Conservation (phyloP, 2,797 vertebrate genomes). For the Neopelma chrysocephalum region DNA sequence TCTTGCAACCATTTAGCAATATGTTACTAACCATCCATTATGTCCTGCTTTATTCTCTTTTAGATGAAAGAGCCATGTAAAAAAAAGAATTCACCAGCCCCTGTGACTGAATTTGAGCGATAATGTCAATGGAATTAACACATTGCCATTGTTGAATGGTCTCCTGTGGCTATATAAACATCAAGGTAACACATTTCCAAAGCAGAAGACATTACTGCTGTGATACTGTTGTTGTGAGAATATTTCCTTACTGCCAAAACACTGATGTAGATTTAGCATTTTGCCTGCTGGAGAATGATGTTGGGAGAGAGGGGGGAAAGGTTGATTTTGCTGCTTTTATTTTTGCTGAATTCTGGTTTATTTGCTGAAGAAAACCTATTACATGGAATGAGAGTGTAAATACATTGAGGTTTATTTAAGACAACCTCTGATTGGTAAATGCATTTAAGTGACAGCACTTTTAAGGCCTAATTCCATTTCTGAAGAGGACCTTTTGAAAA, state of each 20-base stretch:
- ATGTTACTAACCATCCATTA: slow-evolving; percentile 55
- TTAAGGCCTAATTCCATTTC: neutral
- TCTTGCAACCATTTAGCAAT: slow-evolving; percentile 22
- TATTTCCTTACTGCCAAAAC: neutral
- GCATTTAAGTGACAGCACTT: neutral
- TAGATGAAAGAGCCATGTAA: slow-evolving; percentile 55
- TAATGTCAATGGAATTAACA: slow-evolving; percentile 66
- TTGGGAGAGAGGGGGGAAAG: neutral
- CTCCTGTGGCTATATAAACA: slow-evolving; percentile 60
- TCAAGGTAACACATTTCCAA: slow-evolving; percentile 49
- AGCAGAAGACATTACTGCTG: slow-evolving; percentile 9
- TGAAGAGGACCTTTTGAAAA: neutral
- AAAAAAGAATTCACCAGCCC: neutral
- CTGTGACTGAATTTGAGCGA: slow-evolving; percentile 52
- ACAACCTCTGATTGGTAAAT: neutral
- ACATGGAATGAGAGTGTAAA: neutral
- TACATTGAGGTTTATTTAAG: neutral
- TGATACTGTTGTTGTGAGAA: neutral
- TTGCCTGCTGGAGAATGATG: neutral
- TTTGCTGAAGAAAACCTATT: neutral
- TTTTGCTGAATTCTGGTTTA: neutral
- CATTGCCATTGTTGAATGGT: slow-evolving; percentile 40
- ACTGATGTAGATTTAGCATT: neutral
- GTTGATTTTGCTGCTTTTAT: neutral
- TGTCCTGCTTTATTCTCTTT: slow-evolving; percentile 45